Base-by-base conservation (phyloP, 2,797 vertebrate species). In the Myripristis murdjan region DNA sequence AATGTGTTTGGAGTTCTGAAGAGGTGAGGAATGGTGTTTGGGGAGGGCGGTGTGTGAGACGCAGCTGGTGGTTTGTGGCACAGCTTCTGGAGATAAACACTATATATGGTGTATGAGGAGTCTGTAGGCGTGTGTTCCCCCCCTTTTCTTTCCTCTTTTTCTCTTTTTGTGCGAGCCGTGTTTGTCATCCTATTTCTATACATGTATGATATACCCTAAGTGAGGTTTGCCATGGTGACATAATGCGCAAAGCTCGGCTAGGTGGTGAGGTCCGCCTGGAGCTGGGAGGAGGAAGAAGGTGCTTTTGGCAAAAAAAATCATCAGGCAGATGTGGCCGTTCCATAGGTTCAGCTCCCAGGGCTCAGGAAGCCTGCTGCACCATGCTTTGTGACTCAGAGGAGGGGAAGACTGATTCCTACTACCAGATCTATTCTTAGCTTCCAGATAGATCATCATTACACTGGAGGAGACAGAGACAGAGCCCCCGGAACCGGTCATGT, bases 1-100 rank as follows among this genome's bases (percentile, higher is more conserved):
- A 94, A 95, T 85, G 94, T 95, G 75, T 95, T 95, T 81, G 93
- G 94, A 82, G 94, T 93, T 84, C 83, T 95, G 84, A 95, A 95
- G 86, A 95, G 95, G 95, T 95, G 94, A 95, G 95, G 67, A 23
- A 73, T 60, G 33, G 23, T 49, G 39, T 61, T 75, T 73, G 46
- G 68, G 43, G 71, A 73, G 55, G 43, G 71, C n/a, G n/a, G n/a
- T n/a, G n/a, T n/a, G 74, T 18, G 64, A 58, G 74, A 68, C 54
- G 64, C 61, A 47, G 56, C 57, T 53, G 59, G 39, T 54, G 55
- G 55, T 18, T 66, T 15, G 15, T 11, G 68, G 23, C 24, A 53
- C 37, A 43, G 22, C 2, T 37, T n/a, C 31, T 37, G 11, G 35
- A 37, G 35, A 12, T 37, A 11, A 37, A 33, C 6, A 10, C 35